Base-by-base conservation (phyloP, 2,113 vertebrate species). In the Pao palembangensis region DNA sequence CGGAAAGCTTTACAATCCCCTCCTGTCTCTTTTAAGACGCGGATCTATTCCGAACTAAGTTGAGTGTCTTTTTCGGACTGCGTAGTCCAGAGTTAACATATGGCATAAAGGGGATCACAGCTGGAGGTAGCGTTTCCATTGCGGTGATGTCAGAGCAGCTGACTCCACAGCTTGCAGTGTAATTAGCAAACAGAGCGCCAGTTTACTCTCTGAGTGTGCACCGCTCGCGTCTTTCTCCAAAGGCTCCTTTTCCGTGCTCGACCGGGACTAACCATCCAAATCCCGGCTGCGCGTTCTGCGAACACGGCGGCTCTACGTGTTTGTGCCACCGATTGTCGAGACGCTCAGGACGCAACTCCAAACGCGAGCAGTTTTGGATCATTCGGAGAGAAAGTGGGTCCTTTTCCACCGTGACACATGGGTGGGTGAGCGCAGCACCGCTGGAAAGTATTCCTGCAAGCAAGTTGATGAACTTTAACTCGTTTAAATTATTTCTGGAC, bases 71-170 rank as follows among this genome's bases (percentile, higher is more conserved):
- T 88, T 89, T 77, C 75, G 79, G 88, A 88, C 53, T 85, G 74
- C 60, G 71, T 57, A 63, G 81, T 61, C 85, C 86, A 51, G 87
- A 88, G 91, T 84, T 81, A 93, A 91, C 92, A 93, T 93, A 93
- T 93, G 92, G 92, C 90, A 79, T 89, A 88, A 91, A 91, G 89
- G 84, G 82, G 85, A 90, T 92, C 93, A 93, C 93, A 93, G 93
- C 93, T 94, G 93, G 93, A 94, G 92, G 91, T 93, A 91, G 89
- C 91, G 89, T 92, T 93, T 91, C 89, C 91, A 90, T 89, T 88
- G 91, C 90, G 83, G 91, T 94, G 93, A 93, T 93, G 93, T 94
- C 93, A 94, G 93, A 94, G 93, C 94, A 95, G 94, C 94, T 95
- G 94, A 95, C 93, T 94, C 91, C 90, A 93, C 94, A 94, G 93